Evolutionary conservation across 2,113 vertebrate genomes (phyloP), one percentile per base, ranked within the genome.

Genomic region (Centropus bengalensis): DNA sequence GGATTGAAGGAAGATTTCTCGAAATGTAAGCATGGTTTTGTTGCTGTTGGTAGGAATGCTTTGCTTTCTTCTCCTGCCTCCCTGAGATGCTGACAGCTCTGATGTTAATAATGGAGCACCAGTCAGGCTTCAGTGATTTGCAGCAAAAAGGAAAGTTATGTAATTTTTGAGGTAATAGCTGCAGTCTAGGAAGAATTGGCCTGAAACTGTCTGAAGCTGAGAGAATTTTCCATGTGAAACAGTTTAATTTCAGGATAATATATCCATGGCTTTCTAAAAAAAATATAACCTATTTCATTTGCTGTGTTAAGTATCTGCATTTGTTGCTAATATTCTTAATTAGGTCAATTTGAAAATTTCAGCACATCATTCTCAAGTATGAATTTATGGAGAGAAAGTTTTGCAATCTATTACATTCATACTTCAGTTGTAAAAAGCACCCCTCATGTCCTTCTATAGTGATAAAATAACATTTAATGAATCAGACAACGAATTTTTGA

Each of bases 81-180:
- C 47, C 82, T 73, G 76, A 95, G 78, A 94, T 45, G 73, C 85
- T 97, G 96, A 96, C 95, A 96, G 93, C 64, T 94, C 88, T 96
- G 92, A 96, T 95, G 91, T 95, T 96, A 96, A 96, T 97, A 97
- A 96, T 82, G 94, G 92, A 95, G 86, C 86, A 81, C 90, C 75
- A 95, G 91, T 74, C 3, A 9, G 75, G 90, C 82, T 92, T 64
- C 86, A 93, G 94, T 1, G 66, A 94, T 96, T 97, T 93, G 79
- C 84, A 91, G 84, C 84, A 93, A 94, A 94, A 94, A 91, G 52
- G 69, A 67, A 95, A 95, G 86, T 97, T 97, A 97, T 92, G 79
- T 95, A 97, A 97, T 92, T 93, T 96, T 96, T 5, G 3, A 82
- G 69, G 88, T 91, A 96, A 94, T 96, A 96, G 76, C 93, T 96